Base-by-base conservation (phyloP, 2,797 vertebrate species). In the Cyclopterus lumpus region DNA sequence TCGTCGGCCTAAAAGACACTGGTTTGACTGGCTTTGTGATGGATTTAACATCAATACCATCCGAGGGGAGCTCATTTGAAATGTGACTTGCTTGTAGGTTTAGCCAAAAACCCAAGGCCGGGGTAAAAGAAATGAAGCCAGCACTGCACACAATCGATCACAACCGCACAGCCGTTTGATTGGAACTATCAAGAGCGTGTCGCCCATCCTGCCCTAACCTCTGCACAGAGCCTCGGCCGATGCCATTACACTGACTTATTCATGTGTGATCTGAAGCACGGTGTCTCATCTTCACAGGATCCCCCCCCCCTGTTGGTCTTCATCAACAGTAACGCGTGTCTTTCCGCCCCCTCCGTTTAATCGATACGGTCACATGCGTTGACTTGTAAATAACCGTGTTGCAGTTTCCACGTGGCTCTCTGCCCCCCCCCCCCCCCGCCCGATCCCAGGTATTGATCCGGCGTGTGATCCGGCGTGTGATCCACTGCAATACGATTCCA, bases 191-290 rank as follows among this genome's bases (percentile, higher is more conserved):
- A 59, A 8, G 40, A 58, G 40, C 26, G 44, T 70, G 26, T 73
- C 36, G 49, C 71, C 60, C 42, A 49, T 30, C 32, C 71, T 61
- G 48, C 30, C 66, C 61, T 80, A 55, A 79, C 73, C 82, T 73
- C 75, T 73, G 71, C 30, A 20, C 64, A 55, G 26, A 62, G 16
- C 53, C 51, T 64, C 22, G 64, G 70, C 15, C n/a, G 18, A 68
- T 71, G 67, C 83, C 79, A 82, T 86, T 75, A 79, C 76, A 51
- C 68, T 46, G 77, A 76, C 72, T 79, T 82, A 79, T 87, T 85
- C 71, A 85, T 78, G 73, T 79, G 79, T 77, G 72, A 84, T 85
- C 54, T 69, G 60, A 79, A 80, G 69, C 72, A 20, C 40, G 38
- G 38, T 4, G 26, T 60, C 77, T 79, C 76, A 71, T 84, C 75